Percentiles rank a stretch among this genome's conserved stretches.
Evolutionary conservation across 2,888 invertebrate species (phyloP).

Genomic region (Sussaba pulchella): DNA sequence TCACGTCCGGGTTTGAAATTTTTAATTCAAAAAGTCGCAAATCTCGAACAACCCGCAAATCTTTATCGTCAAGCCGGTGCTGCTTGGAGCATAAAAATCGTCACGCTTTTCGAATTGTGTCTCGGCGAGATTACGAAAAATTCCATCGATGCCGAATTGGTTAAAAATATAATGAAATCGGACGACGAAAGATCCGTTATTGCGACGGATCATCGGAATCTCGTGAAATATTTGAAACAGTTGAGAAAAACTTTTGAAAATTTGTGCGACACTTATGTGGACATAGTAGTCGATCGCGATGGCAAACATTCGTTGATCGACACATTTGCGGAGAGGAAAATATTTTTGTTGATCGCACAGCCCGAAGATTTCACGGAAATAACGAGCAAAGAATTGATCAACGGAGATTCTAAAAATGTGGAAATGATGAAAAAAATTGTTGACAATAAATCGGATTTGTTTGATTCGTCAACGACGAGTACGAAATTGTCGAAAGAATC

Average conservation of each 20-base stretch:
- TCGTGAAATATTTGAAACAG: slow-evolving; percentile 76
- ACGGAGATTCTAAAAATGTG: slow-evolving; percentile 36
- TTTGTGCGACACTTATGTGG: slow-evolving; percentile 85
- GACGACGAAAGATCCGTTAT: slow-evolving; percentile 62
- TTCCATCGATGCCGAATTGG: slow-evolving; percentile 76
- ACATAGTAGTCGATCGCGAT: slow-evolving; percentile 84
- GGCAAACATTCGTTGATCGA: slow-evolving; percentile 83
- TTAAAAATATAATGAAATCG: slow-evolving; percentile 72
- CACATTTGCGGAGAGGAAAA: slow-evolving; percentile 85
- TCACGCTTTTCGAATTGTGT: slow-evolving; percentile 94
- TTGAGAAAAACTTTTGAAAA: slow-evolving; percentile 84
- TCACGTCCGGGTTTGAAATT: slow-evolving; percentile 96
- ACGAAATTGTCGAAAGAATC: slow-evolving; percentile 56
- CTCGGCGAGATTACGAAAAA: slow-evolving; percentile 87
- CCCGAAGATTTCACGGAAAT: slow-evolving; percentile 86
- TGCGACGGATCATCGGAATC: slow-evolving; percentile 62
- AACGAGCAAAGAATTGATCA: slow-evolving; percentile 76
- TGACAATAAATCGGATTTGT: slow-evolving; percentile 58
- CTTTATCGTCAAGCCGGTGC: slow-evolving; percentile 97
- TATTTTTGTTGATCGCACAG: slow-evolving; percentile 86
- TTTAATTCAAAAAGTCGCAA: slow-evolving; percentile 96
- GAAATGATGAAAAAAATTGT: slow-evolving; percentile 25
- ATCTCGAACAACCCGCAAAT: slow-evolving; percentile 94
- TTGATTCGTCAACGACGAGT: background rate
- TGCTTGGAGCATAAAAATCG: slow-evolving; percentile 95